Evolutionary conservation across 1,140 invertebrate genomes (phyloP).

Genomic region (Drosophila repletoides): DNA sequence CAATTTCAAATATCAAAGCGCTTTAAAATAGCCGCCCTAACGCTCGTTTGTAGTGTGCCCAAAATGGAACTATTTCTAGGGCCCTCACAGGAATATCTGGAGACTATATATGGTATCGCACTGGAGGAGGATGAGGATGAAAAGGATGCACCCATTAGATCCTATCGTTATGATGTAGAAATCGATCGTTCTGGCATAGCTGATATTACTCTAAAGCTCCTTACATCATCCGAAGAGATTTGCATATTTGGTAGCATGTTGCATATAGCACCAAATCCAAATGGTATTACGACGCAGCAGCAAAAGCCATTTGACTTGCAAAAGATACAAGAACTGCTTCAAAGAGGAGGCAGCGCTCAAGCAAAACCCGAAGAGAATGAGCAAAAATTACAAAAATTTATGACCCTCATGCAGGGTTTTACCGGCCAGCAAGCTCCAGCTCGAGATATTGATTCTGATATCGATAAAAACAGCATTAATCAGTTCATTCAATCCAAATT

Average conservation of each 20-base stretch:
- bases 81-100: conserved; percentile 60
- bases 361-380: conserved; percentile 29
- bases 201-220: conserved; percentile 57
- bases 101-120: conserved; percentile 63
- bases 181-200: conserved; percentile 71
- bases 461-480: conserved; percentile 11
- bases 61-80: conserved; percentile 74
- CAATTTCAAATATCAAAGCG: conserved; percentile 39
- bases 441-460: not conserved
- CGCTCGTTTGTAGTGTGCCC: conserved; percentile 62
- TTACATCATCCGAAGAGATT: conserved; percentile 59
- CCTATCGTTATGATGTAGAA: conserved; percentile 76
- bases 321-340: conserved; percentile 62
- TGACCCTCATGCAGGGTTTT: conserved; percentile 45
- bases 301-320: conserved; percentile 52
- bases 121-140: conserved; percentile 61
- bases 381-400: conserved; percentile 57
- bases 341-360: conserved; percentile 35
- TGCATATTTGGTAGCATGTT: conserved; percentile 69
- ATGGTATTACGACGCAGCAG: conserved; percentile 72
- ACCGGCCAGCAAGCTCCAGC: not conserved
- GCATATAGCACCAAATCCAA: conserved; percentile 73
- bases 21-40: conserved; percentile 71
- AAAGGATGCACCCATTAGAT: conserved; percentile 49
- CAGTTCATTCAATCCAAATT: conserved; percentile 44